phyloP scores from a whole-genome alignment of 2,888 invertebrate species.

The Nymphalis urticae region DNA sequence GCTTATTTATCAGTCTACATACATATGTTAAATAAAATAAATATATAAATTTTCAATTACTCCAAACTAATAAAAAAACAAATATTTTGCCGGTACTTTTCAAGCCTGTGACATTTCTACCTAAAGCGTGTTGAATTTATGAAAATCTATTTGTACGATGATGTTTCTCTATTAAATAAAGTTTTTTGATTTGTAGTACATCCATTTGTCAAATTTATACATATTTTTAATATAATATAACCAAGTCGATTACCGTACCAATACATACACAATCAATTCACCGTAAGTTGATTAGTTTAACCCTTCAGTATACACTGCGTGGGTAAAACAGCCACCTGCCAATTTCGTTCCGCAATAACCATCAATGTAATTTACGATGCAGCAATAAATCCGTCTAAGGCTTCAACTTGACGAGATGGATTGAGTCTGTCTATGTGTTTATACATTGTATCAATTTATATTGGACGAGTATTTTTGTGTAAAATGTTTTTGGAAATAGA shows the following conservation, averaged over 20 bases:
- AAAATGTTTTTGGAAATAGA: background rate
- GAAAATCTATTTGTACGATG: no score
- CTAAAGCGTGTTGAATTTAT: no score
- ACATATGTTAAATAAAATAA: no score
- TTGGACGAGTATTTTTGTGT: constrained; percentile 13
- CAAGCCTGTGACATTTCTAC: no score
- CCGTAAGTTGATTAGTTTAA: constrained; percentile 16
- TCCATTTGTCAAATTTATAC: no score
- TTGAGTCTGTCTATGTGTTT: constrained; percentile 37
- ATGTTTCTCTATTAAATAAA: no score
- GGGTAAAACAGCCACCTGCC: constrained; percentile 40
- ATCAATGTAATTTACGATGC: constrained; percentile 51
- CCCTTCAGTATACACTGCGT: constrained; percentile 39
- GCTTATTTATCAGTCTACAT: no score
- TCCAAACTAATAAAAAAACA: no score
- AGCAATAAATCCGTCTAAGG: constrained; percentile 46
- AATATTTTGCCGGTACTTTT: no score
- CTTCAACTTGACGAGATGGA: constrained; percentile 41
- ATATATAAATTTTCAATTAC: no score
- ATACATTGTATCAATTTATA: constrained; percentile 40
- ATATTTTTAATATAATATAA: no score
- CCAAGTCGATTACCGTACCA: background rate
- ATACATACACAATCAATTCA: constrained; percentile 9
- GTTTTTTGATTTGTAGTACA: no score
- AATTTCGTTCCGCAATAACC: constrained; percentile 44